Evolutionary conservation across 2,888 invertebrate species (phyloP).

Genomic region (Charanyca ferruginea): DNA sequence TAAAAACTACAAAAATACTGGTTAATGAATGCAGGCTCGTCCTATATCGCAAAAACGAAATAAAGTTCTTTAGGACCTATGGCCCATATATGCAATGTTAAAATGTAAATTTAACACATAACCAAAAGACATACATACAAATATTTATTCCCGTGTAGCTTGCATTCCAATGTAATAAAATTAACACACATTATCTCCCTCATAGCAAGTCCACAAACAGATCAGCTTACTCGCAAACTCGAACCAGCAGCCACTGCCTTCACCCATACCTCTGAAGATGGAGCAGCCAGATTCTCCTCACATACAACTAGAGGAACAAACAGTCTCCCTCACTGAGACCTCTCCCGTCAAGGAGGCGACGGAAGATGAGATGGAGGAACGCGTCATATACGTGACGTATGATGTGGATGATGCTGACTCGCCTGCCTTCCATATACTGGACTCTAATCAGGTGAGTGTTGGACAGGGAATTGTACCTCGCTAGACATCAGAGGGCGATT

Average conservation of each 20-base stretch:
- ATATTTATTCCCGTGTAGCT: background rate
- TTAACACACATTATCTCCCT: background rate
- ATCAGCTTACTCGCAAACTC: conserved; percentile 79
- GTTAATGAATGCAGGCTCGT: too few relatives aligned
- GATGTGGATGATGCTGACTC: conserved; percentile 76
- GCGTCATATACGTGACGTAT: conserved; percentile 87
- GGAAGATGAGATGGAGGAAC: conserved; percentile 71
- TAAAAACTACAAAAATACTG: too few relatives aligned
- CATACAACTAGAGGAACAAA: conserved; percentile 49
- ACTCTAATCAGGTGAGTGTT: conserved; percentile 75
- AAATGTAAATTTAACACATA: too few relatives aligned
- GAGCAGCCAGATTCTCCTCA: conserved; percentile 8
- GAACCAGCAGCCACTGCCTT: conserved; percentile 36
- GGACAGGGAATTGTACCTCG: background rate
- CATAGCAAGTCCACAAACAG: conserved; percentile 80
- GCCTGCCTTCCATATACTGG: conserved; percentile 78
- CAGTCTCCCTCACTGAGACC: conserved; percentile 26
- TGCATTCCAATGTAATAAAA: background rate
- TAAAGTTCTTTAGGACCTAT: too few relatives aligned
- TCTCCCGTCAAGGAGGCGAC: conserved; percentile 48
- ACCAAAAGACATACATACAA: background rate
- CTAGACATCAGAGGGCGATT: too few relatives aligned
- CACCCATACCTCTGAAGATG: conserved; percentile 14
- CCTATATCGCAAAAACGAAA: too few relatives aligned
- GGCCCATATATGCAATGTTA: too few relatives aligned